Base-by-base conservation (phyloP, 35 echinoderm and acorn worm species). In the Diadema setosum region DNA sequence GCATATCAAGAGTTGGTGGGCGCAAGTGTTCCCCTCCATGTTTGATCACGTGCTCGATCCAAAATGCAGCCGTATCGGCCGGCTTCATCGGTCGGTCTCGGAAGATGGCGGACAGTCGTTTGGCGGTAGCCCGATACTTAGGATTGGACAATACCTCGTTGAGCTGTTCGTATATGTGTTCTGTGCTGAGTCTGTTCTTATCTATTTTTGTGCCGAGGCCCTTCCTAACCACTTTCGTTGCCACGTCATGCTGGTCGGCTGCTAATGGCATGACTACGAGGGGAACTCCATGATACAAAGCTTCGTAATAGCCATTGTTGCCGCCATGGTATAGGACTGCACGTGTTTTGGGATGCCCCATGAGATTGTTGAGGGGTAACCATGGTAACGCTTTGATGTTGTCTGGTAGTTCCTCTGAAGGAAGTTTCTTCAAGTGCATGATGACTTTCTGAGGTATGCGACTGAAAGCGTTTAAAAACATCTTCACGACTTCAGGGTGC, bases 311-410 rank as follows among this genome's bases (percentile, higher is more conserved):
- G 0, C 87, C 87, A 35, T 89, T 89, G 50, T 81, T 89, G 24
- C 87, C 87, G 8, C 87, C 87, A 21, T 89, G 87, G 21, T 45
- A 81, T 2, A 89, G 35, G 0, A 89, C 14, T 0, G 52, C 29
- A 5, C 36, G 45, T 2, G 87, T 89, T 41, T 89, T 60, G 5
- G 70, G 46, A 39, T 89, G 87, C 42, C 88, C 89, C 4, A 95
- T 52, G 27, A 95, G 50, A 58, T 95, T 85, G 81, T 95, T 95
- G 4, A 73, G 83, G 3, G 93, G 93, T 17, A 95, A 46, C 88
- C 88, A 95, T 26, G 87, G 21, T 15, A 91, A 42, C 32, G 60
- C 24, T 59, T 90, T 91, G 36, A 83, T 58, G 42, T 95, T 95
- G 43, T 65, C 48, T 23, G 58, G 49, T 5, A 89, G 3, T 4